phyloP scores from a whole-genome alignment of 23 tunicate species.

The Trididemnum nubilum region DNA sequence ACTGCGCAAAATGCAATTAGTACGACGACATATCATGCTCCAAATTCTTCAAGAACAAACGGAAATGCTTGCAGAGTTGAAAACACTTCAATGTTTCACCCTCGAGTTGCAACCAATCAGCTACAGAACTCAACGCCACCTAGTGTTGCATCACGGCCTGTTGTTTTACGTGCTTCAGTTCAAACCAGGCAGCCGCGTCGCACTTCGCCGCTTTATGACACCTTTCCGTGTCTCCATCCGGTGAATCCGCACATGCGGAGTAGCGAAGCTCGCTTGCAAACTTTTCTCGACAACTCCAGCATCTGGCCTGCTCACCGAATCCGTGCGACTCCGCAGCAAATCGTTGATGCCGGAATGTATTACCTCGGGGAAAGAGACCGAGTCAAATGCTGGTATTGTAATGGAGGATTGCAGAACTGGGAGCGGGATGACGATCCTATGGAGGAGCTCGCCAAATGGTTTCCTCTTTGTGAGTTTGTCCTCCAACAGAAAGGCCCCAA shows the following conservation, averaged over 20 bases:
- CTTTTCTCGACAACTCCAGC: neutral
- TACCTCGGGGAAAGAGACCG: neutral
- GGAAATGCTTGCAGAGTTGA: too few relatives aligned
- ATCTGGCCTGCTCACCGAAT: neutral
- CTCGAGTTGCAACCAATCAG: too few relatives aligned
- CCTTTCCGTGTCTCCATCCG: neutral
- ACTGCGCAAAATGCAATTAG: too few relatives aligned
- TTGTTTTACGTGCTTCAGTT: too few relatives aligned
- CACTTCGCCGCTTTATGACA: too few relatives aligned
- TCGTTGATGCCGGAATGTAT: neutral
- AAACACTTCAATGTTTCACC: too few relatives aligned
- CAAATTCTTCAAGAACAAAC: too few relatives aligned
- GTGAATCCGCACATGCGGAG: neutral
- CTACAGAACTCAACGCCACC: too few relatives aligned
- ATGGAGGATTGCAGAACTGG: neutral
- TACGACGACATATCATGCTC: too few relatives aligned
- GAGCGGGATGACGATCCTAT: neutral
- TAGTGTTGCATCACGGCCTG: too few relatives aligned
- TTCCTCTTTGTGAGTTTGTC: conserved; percentile 7
- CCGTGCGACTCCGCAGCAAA: neutral
- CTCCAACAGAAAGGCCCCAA: conserved; percentile 22
- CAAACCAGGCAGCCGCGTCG: too few relatives aligned
- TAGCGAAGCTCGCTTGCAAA: neutral
- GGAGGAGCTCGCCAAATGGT: conserved; percentile 29
- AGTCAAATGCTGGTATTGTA: neutral